Evolutionary conservation across 2,888 invertebrate genomes (phyloP).

Genomic region (Sinohyriopsis cumingii): DNA sequence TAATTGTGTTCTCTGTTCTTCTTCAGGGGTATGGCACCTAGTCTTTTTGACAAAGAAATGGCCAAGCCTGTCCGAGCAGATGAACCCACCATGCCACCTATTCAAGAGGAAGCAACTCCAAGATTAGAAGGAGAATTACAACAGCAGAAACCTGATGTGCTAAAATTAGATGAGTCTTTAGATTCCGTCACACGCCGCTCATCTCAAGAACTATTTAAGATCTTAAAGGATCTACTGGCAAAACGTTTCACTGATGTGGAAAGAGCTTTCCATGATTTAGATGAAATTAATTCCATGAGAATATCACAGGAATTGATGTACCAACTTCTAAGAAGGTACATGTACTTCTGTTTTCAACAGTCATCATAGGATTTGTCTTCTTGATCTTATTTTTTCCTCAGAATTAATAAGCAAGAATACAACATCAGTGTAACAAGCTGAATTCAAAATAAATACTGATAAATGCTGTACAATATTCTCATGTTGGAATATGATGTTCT

Average conservation of each 20-base stretch:
- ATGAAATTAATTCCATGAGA: conserved; percentile 66
- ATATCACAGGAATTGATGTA: conserved; percentile 70
- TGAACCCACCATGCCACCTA: not conserved
- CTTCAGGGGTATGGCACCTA: conserved; percentile 64
- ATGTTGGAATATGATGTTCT: too few species aligned
- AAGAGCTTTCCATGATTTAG: conserved; percentile 63
- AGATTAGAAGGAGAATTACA: conserved; percentile 5
- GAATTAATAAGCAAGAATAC: too few species aligned
- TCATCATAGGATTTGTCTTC: not conserved
- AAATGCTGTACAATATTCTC: too few species aligned
- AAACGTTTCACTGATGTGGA: conserved; percentile 64
- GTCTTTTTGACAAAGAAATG: conserved; percentile 49
- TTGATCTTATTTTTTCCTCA: not conserved
- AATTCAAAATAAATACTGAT: too few species aligned
- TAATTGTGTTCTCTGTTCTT: too few species aligned
- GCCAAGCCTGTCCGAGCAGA: conserved; percentile 11
- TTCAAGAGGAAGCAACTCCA: conserved; percentile 2
- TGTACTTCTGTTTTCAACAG: not conserved
- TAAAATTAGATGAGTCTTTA: conserved; percentile 1
- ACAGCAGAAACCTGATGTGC: conserved; percentile 1
- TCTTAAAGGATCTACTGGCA: conserved; percentile 62
- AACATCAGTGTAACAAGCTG: too few species aligned
- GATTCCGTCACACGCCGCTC: conserved; percentile 36
- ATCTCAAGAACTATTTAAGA: conserved; percentile 53
- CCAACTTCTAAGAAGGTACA: conserved; percentile 64